Conservation (phyloP, 2,797 vertebrate genomes). For the Leptodactylus fallax region DNA sequence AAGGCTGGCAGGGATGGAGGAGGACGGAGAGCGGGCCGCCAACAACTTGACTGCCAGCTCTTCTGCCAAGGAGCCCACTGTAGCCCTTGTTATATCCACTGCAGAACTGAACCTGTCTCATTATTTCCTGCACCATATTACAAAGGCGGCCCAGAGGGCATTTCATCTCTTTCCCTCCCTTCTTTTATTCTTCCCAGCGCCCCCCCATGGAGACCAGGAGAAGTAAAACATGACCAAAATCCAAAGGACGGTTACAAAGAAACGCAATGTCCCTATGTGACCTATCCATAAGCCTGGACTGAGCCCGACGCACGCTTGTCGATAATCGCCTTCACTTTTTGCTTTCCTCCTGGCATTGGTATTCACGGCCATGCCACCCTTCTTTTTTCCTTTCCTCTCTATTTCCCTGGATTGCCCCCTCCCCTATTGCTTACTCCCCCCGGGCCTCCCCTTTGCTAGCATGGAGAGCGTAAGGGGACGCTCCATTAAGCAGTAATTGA, state of each 20-base stretch:
- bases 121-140: neutral
- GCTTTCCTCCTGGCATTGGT: neutral
- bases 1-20: neutral
- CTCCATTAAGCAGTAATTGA: conserved; percentile 65
- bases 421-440: conserved; percentile 26
- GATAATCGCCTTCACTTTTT: neutral
- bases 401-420: conserved; percentile 22
- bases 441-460: conserved; percentile 24
- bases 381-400: neutral
- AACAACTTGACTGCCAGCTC: conserved; percentile 12
- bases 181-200: neutral
- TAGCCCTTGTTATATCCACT: neutral
- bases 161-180: neutral
- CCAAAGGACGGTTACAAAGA: no score
- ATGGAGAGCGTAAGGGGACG: conserved; percentile 36
- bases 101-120: neutral
- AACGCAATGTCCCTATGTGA: no score
- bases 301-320: neutral
- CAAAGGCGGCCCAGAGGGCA: neutral
- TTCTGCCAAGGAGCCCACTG: neutral
- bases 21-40: neutral
- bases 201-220: no score
- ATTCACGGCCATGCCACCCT: neutral
- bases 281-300: neutral
- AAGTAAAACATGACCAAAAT: no score